Percentiles rank a stretch among this genome's conserved stretches.
Conservation (phyloP, 1,140 invertebrate species). For the Bombus breviceps region DNA sequence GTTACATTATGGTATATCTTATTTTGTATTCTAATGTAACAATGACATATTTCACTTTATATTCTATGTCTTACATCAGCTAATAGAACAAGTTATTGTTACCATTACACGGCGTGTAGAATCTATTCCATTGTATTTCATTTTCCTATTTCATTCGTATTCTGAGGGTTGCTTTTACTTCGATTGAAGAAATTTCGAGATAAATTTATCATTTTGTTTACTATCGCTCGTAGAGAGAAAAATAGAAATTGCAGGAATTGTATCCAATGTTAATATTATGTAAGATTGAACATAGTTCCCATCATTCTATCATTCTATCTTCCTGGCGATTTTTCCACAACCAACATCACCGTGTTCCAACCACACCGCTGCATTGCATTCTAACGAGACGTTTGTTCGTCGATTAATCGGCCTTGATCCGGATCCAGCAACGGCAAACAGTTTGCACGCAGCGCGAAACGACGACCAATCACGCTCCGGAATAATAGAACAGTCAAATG, state of each 20-base stretch:
- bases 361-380: not conserved
- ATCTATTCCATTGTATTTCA: not conserved
- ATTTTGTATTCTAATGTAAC: not conserved
- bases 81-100: not conserved
- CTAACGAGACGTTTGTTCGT: conserved; percentile 4
- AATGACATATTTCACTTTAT: not conserved
- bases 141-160: not conserved
- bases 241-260: too few relatives aligned
- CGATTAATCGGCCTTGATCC: not conserved
- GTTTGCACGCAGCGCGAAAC: not conserved
- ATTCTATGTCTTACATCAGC: not conserved
- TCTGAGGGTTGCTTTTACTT: too few relatives aligned
- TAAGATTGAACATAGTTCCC: too few relatives aligned
- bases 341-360: not conserved
- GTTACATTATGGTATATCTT: not conserved
- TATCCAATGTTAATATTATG: too few relatives aligned
- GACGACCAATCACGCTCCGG: not conserved
- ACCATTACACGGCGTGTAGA: not conserved
- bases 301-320: too few relatives aligned
- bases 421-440: not conserved
- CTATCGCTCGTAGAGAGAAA: too few relatives aligned
- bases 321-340: not conserved
- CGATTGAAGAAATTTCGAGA: too few relatives aligned
- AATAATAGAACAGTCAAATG: conserved; percentile 24
- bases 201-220: not conserved